These are phyloP conservation scores for Maniola hyperantus DNA, from an alignment of 2,888 invertebrate genomes.

Conservation along the genomic window DNA sequence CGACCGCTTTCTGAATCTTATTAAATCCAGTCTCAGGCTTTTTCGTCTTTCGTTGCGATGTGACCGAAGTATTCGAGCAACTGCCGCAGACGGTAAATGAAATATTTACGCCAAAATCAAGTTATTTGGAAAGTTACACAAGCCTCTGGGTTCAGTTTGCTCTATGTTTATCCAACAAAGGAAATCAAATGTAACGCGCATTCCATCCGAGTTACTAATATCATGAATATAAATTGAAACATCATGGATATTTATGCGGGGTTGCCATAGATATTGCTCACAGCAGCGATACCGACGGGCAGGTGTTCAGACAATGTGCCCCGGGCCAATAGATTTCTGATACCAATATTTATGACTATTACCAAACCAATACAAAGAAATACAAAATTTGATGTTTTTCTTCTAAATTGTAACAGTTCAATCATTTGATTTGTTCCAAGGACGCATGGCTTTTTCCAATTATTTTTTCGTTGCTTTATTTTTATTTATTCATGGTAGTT, in stretches of 20 bases:
- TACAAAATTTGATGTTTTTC: constrained; percentile 46
- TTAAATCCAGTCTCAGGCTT: too few species aligned
- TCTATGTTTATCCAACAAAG: constrained; percentile 69
- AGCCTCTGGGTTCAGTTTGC: not conserved
- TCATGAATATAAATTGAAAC: constrained; percentile 23
- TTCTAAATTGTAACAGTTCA: not conserved
- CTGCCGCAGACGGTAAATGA: too few species aligned
- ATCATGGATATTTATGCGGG: constrained; percentile 66
- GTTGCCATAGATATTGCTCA: constrained; percentile 70
- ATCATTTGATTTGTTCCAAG: not conserved
- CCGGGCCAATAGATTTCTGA: constrained; percentile 73
- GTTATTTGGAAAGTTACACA: not conserved
- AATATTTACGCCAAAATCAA: too few species aligned
- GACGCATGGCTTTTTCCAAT: not conserved
- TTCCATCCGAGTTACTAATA: constrained; percentile 65
- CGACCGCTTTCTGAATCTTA: too few species aligned
- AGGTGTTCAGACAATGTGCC: constrained; percentile 79
- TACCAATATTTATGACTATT: constrained; percentile 79
- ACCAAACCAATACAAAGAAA: constrained; percentile 67
- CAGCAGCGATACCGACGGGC: constrained; percentile 62
- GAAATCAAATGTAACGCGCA: constrained; percentile 77
- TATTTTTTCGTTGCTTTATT: constrained; percentile 1
- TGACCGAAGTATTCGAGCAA: too few species aligned
- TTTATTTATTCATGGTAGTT: not conserved
- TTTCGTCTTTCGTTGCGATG: too few species aligned